Conservation (phyloP, 2,113 vertebrate genomes). For the Agapornis roseicollis region DNA sequence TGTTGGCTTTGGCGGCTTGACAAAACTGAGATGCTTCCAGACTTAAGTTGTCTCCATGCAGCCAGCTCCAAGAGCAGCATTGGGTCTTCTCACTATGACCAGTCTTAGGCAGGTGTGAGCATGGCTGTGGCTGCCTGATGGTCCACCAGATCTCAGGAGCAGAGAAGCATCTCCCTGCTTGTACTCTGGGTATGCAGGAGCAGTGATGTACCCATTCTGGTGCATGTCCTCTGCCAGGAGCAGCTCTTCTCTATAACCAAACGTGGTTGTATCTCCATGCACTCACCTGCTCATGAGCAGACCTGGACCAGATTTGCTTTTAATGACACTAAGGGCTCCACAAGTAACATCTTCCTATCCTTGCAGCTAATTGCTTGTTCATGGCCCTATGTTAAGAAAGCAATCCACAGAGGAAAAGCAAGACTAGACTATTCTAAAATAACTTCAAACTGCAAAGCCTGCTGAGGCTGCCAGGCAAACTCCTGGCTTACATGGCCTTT, state of each 20-base stretch:
- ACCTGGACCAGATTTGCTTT: not conserved
- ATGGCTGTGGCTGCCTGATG: not conserved
- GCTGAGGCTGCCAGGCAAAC: not conserved
- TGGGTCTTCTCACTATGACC: not conserved
- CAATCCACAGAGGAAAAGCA: not conserved
- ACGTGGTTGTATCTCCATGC: fast-evolving
- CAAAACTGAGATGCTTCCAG: not conserved
- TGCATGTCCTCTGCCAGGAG: not conserved
- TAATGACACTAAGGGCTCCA: not conserved
- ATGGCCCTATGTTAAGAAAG: not conserved
- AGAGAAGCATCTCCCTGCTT: not conserved
- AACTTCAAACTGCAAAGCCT: not conserved
- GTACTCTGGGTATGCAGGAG: not conserved
- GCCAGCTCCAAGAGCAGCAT: fast-evolving
- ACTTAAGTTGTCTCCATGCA: not conserved
- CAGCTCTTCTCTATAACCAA: not conserved
- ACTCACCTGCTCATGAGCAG: not conserved
- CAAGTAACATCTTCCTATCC: not conserved
- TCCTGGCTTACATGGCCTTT: not conserved
- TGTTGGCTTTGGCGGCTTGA: not conserved
- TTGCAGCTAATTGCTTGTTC: not conserved
- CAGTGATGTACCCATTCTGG: not conserved
- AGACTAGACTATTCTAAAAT: not conserved
- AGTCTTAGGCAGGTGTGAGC: not conserved
- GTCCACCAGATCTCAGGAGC: not conserved